Evolutionary conservation across 2,797 vertebrate genomes (phyloP), one percentile per base, ranked within the genome.

Genomic region (Meriones psammophilus): DNA sequence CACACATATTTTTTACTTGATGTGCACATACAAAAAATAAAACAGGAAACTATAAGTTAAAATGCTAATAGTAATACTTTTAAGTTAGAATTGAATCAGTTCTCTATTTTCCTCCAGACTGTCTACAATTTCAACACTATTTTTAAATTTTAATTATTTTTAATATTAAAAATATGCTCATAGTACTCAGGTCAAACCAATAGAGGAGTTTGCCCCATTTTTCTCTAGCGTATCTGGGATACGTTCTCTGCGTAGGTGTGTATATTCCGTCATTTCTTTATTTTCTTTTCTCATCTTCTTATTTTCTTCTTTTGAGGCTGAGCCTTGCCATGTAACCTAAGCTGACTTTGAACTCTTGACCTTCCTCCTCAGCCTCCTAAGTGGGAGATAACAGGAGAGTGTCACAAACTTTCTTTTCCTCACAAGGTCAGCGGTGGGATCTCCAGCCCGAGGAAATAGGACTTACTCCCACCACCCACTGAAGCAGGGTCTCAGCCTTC

Each of bases 61-160:
- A 90, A 76, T 62, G 30, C 30, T 74, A 54, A 33, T 77, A 36
- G 50, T 18, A n/a, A 5, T 88, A 68, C 84, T 94, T 87, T 36
- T 84, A 87, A 46, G 9, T 64, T 73, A 74, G n/a, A 5, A 33
- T 60, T 26, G 71, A 92, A 22, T 62, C 8, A 39, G 42, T 85
- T 94, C 91, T 58, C 56, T 89, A 58, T 50, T 81, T 58, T 60
- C 36, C 28, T 58, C 39, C 17, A 71, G 91, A 86, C 15, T 81
- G 10, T 94, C 68, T 79, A 73, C 9, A 62, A 56, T 60, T n/a
- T 73, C 36, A 71, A 62, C 68, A 50, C 46, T 95, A 58, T 46
- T 58, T 87, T 77, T 91, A 69, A 89, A 83, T 88, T 90, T 56
- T 86, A 30, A 80, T 96, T 92, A 85, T 83, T 87, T 69, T 69